Evolutionary conservation across 2,888 invertebrate species (phyloP), one percentile per base, ranked within the genome.

Genomic region (Drosophila gaucha): DNA sequence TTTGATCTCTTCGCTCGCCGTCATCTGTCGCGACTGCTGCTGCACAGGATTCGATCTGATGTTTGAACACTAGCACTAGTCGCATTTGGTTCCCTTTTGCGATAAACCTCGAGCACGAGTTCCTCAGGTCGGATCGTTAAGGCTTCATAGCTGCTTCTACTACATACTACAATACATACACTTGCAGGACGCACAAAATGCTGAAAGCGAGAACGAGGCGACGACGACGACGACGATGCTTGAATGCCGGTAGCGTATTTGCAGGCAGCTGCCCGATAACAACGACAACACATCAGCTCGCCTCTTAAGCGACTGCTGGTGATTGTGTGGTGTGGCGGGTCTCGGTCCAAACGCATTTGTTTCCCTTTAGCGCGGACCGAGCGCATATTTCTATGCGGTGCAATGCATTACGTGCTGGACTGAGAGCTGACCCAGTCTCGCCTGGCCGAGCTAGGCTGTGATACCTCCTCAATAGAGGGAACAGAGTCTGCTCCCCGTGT

Each of bases 311-410:
- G 78, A 70, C 41, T 70, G 75, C 82, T 83, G 83, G 74, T 78
- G 78, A 66, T 83, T 84, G 76, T 84, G 72, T 85, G 85, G 74
- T 80, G 86, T 86, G 86, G 80, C 82, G 86, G 82, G 80, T 86
- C 86, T 86, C 83, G 83, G 86, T 83, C 86, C 86, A 70, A 80
- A 86, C 85, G 83, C 83, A 70, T 83, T 80, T 83, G 83, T 55
- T 88, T 87, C 85, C 84, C 84, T 87, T 87, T 88, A 83, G 82
- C 82, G 86, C 84, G 82, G 82, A 83, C 82, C 82, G 82, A 83
- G 86, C 84, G 80, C 82, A 82, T 83, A 65, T 84, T 67, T 75
- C 75, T 83, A 86, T 82, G 80, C 80, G 75, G 83, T 86, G 82
- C 82, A 86, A 70, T 80, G 82, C 84, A 83, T 78, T 77, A 72